phyloP scores from a whole-genome alignment of 2,797 vertebrate species.

The Ibycter americanus region DNA sequence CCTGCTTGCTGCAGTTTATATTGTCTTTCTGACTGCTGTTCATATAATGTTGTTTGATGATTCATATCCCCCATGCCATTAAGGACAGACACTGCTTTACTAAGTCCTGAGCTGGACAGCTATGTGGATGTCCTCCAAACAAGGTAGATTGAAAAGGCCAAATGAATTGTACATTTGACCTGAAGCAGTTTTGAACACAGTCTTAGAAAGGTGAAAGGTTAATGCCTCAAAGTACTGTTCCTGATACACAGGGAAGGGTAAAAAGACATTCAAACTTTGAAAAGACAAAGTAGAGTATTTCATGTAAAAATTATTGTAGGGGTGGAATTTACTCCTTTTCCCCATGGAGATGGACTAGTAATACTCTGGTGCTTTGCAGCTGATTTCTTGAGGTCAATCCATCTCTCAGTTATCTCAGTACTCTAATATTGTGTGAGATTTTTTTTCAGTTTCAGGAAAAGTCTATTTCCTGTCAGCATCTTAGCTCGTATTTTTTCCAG shows the following conservation, averaged over 20 bases:
- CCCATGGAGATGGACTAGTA: background rate
- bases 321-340: background rate
- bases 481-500: background rate
- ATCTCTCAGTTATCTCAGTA: background rate
- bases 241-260: background rate
- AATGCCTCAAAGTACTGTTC: background rate
- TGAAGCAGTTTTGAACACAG: background rate
- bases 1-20: background rate
- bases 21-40: background rate
- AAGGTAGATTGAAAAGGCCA: background rate
- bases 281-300: background rate
- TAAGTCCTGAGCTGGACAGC: background rate
- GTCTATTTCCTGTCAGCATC: background rate
- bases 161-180: background rate
- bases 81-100: background rate
- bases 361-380: background rate
- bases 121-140: background rate
- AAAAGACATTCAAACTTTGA: background rate
- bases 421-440: background rate
- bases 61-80: background rate
- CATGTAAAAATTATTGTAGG: background rate
- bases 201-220: background rate
- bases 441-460: background rate
- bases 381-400: background rate
- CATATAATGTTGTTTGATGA: background rate